A percentile compares a stretch with the other conserved stretches of the same genome.
Conservation (phyloP, 2,113 vertebrate species). For the Miniopterus natalensis region DNA sequence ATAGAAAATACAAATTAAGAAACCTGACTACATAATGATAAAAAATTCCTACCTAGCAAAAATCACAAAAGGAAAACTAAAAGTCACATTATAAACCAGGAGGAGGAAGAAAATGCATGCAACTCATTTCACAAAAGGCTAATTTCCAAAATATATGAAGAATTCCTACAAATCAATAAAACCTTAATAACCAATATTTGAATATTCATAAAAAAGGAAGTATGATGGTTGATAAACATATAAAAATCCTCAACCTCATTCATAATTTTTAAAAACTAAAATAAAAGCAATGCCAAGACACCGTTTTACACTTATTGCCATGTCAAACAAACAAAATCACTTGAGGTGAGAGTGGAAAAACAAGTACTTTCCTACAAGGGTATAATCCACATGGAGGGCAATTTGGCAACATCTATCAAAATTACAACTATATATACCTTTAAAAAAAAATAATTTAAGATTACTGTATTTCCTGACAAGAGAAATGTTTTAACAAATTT, state of each 20-base stretch:
- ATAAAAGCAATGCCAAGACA: background rate
- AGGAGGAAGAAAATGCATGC: background rate
- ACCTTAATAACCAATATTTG: background rate
- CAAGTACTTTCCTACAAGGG: background rate
- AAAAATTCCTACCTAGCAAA: background rate
- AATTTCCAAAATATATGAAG: background rate
- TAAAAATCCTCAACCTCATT: conserved; percentile 17
- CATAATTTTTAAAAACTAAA: conserved; percentile 27
- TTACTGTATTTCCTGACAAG: too few relatives aligned
- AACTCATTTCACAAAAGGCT: background rate
- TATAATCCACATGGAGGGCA: background rate
- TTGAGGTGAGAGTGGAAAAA: background rate
- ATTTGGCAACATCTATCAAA: background rate
- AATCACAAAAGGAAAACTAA: conserved; percentile 17
- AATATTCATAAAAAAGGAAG: conserved; percentile 20
- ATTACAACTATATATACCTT: background rate
- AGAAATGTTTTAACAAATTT: too few relatives aligned
- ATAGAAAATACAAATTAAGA: background rate
- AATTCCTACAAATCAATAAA: conserved; percentile 1
- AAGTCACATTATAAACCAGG: conserved; percentile 23
- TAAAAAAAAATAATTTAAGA: too few relatives aligned
- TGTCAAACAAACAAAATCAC: background rate
- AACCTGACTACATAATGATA: background rate
- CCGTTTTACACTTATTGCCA: background rate
- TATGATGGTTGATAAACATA: background rate